Evolutionary conservation across 2,797 vertebrate genomes (phyloP).

Genomic region (Pipistrellus pipistrellus): DNA sequence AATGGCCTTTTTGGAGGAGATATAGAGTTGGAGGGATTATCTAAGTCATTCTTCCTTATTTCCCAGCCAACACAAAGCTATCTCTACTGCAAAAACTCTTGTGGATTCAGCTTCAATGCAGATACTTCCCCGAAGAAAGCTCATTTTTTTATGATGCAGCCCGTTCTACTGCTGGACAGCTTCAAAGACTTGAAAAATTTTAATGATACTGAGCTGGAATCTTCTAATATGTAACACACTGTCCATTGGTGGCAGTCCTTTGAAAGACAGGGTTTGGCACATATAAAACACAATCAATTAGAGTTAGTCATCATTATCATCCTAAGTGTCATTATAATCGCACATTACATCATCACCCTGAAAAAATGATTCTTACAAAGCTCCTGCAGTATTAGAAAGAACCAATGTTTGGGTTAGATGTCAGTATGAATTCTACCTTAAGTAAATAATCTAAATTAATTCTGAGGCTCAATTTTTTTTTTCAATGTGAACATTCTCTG

Average conservation of each 20-base stretch:
- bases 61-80: not conserved
- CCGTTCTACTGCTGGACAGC: slow-evolving; percentile 18
- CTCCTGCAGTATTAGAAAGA: not conserved
- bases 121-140: not conserved
- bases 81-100: slow-evolving; percentile 10
- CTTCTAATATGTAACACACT: not conserved
- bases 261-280: not conserved
- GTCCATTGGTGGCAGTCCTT: not conserved
- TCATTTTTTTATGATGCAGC: slow-evolving; percentile 1
- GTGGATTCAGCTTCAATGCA: not conserved
- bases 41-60: not conserved
- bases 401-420: not conserved
- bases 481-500: not conserved
- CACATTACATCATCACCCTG: not conserved
- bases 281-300: not conserved
- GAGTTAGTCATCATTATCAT: not conserved
- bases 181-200: slow-evolving; percentile 48
- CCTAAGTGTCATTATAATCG: not conserved
- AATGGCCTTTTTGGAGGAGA: not conserved
- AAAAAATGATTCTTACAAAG: slow-evolving; percentile 11
- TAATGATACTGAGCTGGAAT: slow-evolving; percentile 29
- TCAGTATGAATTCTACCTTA: not conserved
- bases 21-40: not conserved
- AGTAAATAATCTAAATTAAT: slow-evolving; percentile 8
- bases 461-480: slow-evolving; percentile 9